Evolutionary conservation across 92 coral and sea anemone genomes (phyloP), one percentile per base, ranked within the genome.

Genomic region (Diadumene lineata): DNA sequence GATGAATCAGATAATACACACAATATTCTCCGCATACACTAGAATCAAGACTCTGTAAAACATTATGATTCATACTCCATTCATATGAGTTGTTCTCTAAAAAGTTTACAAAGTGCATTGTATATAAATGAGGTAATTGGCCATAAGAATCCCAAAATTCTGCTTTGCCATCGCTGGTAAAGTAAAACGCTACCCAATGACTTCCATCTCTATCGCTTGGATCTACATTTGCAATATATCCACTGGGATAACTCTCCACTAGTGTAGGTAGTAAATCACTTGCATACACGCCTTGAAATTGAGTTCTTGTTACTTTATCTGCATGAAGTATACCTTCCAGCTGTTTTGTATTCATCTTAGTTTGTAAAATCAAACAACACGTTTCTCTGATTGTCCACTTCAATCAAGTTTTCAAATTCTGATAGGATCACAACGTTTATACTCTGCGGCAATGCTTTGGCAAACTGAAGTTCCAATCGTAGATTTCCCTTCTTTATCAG

Each of bases 81-180:
- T 60, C 34, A n/a, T 56, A 19, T 13, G 72, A 34, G 50, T 85
- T 75, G 11, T 55, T 23, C 34, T 71, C 55, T 61, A 79, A 60
- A 70, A 79, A 79, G 43, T 64, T 44, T 24, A 7, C 18, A 65
- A 79, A 82, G 18, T 53, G 58, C 60, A 61, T 69, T 28, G 50
- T 23, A 66, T 85, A 85, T 1, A 44, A 31, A 25, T 77, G 69
- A 0, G 90, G 86, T 8, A 56, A 8, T 57, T 74, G 70, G 28
- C 76, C 90, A 56, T 85, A 85, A 27, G 75, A 70, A 30, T 83
- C 88, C 71, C 66, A 78, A 75, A 86, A 86, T 43, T 82, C 85
- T 10, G 82, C 88, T 66, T 75, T 56, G 29, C 67, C 71, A 61
- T 76, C 77, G 28, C 29, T 53, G 18, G 83, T 73, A 32, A 79